Evolutionary conservation across 2,113 vertebrate species (phyloP).

Genomic region (Dromaius novaehollandiae): DNA sequence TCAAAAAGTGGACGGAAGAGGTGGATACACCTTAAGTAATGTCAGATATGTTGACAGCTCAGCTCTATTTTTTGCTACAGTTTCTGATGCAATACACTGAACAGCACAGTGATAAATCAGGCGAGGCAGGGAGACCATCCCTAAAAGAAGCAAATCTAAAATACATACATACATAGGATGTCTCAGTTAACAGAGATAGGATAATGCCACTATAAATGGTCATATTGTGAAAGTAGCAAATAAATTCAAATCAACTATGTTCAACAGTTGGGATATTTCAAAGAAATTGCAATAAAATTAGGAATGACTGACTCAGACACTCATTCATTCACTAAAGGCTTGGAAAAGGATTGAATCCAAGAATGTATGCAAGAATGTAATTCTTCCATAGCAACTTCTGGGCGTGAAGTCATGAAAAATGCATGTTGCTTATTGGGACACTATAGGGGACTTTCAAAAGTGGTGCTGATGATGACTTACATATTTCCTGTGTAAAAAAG

Average conservation of each 20-base stretch:
- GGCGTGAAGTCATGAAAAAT: neutral
- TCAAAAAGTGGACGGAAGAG: neutral
- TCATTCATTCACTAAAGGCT: neutral
- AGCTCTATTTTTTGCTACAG: neutral
- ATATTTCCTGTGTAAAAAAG: neutral
- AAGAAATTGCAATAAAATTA: neutral
- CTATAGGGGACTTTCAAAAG: neutral
- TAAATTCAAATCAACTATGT: neutral
- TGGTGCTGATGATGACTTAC: neutral
- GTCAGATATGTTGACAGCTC: neutral
- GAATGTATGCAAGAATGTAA: neutral
- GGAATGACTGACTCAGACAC: neutral
- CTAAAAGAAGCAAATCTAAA: neutral
- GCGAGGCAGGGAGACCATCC: neutral
- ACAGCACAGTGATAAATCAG: neutral
- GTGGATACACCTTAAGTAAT: rapidly evolving
- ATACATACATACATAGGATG: neutral
- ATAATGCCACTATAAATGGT: neutral
- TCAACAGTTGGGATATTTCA: neutral
- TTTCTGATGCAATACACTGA: neutral
- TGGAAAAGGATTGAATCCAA: neutral
- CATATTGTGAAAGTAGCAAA: neutral
- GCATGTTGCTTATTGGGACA: neutral
- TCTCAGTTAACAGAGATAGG: neutral
- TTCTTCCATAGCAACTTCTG: neutral